phyloP scores from a whole-genome alignment of 2,888 invertebrate species.

The Sussaba pulchella region DNA sequence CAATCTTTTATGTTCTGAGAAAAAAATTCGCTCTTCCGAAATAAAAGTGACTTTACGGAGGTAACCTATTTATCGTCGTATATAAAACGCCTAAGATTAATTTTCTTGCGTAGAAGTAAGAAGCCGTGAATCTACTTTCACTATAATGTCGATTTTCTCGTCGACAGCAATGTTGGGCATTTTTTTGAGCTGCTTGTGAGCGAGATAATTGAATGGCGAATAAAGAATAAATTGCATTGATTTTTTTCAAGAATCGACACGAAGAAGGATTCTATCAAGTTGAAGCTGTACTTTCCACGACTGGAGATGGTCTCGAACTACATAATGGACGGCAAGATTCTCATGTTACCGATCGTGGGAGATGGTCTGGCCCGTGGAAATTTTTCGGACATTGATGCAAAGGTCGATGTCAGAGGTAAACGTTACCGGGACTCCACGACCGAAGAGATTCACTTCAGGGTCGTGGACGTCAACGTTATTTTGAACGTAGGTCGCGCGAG shows the following conservation, averaged over 20 bases:
- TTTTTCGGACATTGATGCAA: conserved; percentile 89
- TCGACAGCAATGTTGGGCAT: neutral
- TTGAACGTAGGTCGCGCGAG: conserved; percentile 89
- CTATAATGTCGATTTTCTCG: too few species aligned
- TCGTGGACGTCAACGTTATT: conserved; percentile 88
- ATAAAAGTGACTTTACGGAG: too few species aligned
- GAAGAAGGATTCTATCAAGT: conserved; percentile 86
- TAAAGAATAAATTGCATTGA: conserved; percentile 59
- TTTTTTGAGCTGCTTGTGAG: neutral
- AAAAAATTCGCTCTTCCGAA: too few species aligned
- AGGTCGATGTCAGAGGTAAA: conserved; percentile 87
- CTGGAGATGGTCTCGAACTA: conserved; percentile 89
- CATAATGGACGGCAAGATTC: conserved; percentile 88
- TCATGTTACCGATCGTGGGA: conserved; percentile 91
- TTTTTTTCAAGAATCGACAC: conserved; percentile 85
- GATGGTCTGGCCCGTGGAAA: conserved; percentile 89
- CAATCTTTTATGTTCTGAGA: too few species aligned
- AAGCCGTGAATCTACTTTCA: too few species aligned
- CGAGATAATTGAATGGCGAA: conserved; percentile 11
- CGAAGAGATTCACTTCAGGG: conserved; percentile 85
- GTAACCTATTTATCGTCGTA: too few species aligned
- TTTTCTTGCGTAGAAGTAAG: too few species aligned
- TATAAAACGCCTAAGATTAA: too few species aligned
- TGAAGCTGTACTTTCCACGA: conserved; percentile 88
- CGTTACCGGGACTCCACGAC: conserved; percentile 83